Percentiles rank a stretch among this genome's conserved stretches.
Evolutionary conservation across 2,113 vertebrate genomes (phyloP).

Genomic region (Ceyx melanurus): DNA sequence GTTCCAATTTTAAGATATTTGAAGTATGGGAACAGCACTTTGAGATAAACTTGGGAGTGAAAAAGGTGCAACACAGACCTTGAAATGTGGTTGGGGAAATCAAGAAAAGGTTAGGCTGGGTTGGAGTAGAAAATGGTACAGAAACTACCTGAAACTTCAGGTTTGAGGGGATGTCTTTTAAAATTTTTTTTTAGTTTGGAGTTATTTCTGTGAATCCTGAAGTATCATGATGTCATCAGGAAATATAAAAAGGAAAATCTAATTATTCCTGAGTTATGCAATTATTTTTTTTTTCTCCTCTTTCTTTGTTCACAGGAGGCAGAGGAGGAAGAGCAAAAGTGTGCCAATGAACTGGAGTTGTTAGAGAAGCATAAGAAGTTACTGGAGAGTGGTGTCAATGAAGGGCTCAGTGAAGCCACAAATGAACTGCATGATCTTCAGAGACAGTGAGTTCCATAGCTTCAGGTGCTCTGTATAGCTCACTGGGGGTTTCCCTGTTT

Average conservation of each 20-base stretch:
- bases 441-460: slow-evolving; percentile 68
- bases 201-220: not conserved
- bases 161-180: not conserved
- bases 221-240: not conserved
- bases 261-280: not conserved
- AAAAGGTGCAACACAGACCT: not conserved
- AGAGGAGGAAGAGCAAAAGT: slow-evolving; percentile 76
- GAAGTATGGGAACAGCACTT: not conserved
- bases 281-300: too few relatives aligned
- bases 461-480: not conserved
- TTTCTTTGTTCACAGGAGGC: slow-evolving; percentile 60
- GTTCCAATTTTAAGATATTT: not conserved
- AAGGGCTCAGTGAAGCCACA: slow-evolving; percentile 76
- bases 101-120: not conserved
- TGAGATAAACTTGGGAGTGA: not conserved
- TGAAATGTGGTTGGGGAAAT: not conserved
- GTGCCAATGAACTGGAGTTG: slow-evolving; percentile 70
- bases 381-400: slow-evolving; percentile 75
- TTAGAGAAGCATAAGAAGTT: slow-evolving; percentile 76
- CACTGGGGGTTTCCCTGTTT: not conserved
- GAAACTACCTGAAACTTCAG: not conserved
- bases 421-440: slow-evolving; percentile 72
- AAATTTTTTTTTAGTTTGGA: not conserved
- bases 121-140: not conserved
- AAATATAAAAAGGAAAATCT: not conserved